A percentile compares a stretch with the other conserved stretches of the same genome.
phyloP scores from a whole-genome alignment of 2,888 invertebrate species.

The Subacronicta megacephala region DNA sequence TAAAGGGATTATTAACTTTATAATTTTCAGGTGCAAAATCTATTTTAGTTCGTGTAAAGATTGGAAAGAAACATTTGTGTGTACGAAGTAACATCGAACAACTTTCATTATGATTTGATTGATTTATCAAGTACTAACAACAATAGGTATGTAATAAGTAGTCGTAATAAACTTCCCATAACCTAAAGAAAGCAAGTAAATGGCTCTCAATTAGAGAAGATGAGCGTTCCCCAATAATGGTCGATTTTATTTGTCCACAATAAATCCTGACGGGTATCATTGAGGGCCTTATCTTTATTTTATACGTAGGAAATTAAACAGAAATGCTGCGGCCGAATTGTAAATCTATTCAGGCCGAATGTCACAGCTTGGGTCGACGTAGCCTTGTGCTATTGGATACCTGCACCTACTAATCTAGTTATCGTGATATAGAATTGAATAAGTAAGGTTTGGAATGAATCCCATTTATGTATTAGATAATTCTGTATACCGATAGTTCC shows the following conservation, averaged over 20 bases:
- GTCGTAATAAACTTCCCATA: constrained; percentile 26
- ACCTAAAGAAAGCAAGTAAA: constrained; percentile 35
- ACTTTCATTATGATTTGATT: too few relatives aligned
- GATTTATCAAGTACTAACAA: constrained; percentile 2
- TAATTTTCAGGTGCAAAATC: too few relatives aligned
- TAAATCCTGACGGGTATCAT: constrained; percentile 54
- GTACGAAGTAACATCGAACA: too few relatives aligned
- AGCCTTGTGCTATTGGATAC: neutral
- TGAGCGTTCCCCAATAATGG: constrained; percentile 39
- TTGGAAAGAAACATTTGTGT: too few relatives aligned
- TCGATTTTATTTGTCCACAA: constrained; percentile 52
- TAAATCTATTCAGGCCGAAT: constrained; percentile 40
- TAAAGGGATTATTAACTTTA: too few relatives aligned
- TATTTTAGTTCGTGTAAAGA: too few relatives aligned
- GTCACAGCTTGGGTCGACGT: constrained; percentile 26
- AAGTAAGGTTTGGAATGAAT: too few relatives aligned
- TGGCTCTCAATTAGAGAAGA: constrained; percentile 49
- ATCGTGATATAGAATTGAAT: neutral
- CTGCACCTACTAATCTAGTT: constrained; percentile 1
- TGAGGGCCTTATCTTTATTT: constrained; percentile 56
- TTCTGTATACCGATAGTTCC: too few relatives aligned
- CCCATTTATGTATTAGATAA: too few relatives aligned
- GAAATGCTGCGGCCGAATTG: constrained; percentile 43
- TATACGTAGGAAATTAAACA: constrained; percentile 53
- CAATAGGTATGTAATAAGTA: constrained; percentile 12